Conservation (phyloP, 2,888 invertebrate species). For the Drosophila fungiperda region DNA sequence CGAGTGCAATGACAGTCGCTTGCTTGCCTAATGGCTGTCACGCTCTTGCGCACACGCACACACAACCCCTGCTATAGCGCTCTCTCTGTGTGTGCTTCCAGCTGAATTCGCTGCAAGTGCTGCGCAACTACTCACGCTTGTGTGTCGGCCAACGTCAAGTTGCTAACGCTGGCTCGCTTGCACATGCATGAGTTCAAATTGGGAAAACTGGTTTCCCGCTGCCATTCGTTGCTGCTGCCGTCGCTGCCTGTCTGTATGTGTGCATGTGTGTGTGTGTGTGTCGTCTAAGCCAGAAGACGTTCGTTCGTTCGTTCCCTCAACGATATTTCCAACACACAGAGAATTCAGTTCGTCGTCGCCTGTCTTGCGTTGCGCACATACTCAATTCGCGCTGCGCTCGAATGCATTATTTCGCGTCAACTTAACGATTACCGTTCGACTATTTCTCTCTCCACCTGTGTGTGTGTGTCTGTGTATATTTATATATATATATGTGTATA, state of each 20-base stretch:
- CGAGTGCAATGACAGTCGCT: slow-evolving; percentile 61
- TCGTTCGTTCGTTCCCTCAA: slow-evolving; percentile 75
- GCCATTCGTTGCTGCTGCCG: slow-evolving; percentile 63
- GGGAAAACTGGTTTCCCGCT: slow-evolving; percentile 78
- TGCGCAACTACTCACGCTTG: slow-evolving; percentile 44
- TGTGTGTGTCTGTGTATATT: slow-evolving; percentile 12
- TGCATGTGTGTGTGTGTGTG: slow-evolving; percentile 19
- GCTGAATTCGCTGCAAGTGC: slow-evolving; percentile 44
- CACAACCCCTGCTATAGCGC: slow-evolving; percentile 49
- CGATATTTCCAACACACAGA: slow-evolving; percentile 66
- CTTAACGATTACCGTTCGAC: slow-evolving; percentile 23
- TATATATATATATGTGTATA: slow-evolving; percentile 15
- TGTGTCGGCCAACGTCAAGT: slow-evolving; percentile 1
- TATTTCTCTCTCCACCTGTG: slow-evolving; percentile 7
- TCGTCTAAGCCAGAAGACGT: slow-evolving; percentile 68
- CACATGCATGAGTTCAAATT: slow-evolving; percentile 36
- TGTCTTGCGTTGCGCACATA: slow-evolving; percentile 85
- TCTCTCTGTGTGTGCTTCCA: slow-evolving; percentile 42
- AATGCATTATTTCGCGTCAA: slow-evolving; percentile 40
- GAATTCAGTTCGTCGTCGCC: slow-evolving; percentile 85
- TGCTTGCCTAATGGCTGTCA: slow-evolving; percentile 47
- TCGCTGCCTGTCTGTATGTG: slow-evolving; percentile 16
- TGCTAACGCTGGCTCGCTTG: slow-evolving; percentile 33
- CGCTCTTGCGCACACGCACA: slow-evolving; percentile 51
- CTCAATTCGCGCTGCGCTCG: slow-evolving; percentile 66